Percentiles rank a stretch among this genome's conserved stretches.
These are phyloP conservation scores for Synanthedon vespiformis DNA, from an alignment of 2,888 invertebrate genomes.

Conservation along the genomic window DNA sequence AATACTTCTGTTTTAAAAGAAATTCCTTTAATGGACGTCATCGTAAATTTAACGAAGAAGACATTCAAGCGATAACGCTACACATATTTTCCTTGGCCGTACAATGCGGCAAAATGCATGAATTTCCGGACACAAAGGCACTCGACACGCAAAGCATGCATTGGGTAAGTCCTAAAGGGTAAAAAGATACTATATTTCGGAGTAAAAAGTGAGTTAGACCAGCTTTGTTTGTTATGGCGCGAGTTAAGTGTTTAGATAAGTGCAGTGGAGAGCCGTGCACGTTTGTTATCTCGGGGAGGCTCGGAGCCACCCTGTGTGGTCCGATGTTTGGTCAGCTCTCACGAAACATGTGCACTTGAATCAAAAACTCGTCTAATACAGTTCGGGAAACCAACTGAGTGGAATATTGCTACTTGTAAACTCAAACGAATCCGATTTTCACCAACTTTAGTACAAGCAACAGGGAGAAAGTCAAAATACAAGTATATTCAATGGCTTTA, in stretches of 20 bases:
- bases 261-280: conserved; percentile 57
- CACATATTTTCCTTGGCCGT: conserved; percentile 45
- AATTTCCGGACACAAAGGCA: conserved; percentile 53
- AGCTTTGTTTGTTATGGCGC: conserved; percentile 64
- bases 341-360: conserved; percentile 40
- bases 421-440: not conserved
- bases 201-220: conserved; percentile 63
- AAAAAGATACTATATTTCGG: conserved; percentile 56
- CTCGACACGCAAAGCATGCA: conserved; percentile 54
- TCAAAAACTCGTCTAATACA: conserved; percentile 27
- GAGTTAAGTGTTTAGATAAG: conserved; percentile 69
- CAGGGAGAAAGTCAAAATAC: too few species aligned
- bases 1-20: conserved; percentile 9
- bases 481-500: too few species aligned
- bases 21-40: conserved; percentile 5
- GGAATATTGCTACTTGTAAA: not conserved
- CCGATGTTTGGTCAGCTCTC: conserved; percentile 36
- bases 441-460: not conserved
- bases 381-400: conserved; percentile 1
- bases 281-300: conserved; percentile 64
- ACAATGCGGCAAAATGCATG: conserved; percentile 55
- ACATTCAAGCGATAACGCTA: conserved; percentile 36
- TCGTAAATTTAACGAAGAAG: conserved; percentile 40
- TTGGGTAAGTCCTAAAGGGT: conserved; percentile 55
- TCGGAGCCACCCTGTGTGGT: conserved; percentile 66